Evolutionary conservation across 2,888 invertebrate genomes (phyloP).

Genomic region (Ectemnius cavifrons): DNA sequence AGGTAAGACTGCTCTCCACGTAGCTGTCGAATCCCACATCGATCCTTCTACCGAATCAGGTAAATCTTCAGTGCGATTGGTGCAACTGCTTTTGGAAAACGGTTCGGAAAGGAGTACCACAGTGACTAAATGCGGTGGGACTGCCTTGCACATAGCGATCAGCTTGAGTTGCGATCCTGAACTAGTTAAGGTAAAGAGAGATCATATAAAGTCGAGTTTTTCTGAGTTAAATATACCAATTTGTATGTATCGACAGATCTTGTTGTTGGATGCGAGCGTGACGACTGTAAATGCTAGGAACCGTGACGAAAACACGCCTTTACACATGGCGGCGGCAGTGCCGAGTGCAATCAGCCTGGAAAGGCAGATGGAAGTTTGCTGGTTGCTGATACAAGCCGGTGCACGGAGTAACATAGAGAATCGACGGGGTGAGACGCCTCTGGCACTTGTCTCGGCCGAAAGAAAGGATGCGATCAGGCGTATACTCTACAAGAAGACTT

Average conservation of each 20-base stretch:
- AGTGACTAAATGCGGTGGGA: constrained; percentile 64
- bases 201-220: too few relatives aligned
- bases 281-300: constrained; percentile 63
- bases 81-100: constrained; percentile 63
- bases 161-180: constrained; percentile 62
- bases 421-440: constrained; percentile 61
- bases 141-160: constrained; percentile 68
- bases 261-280: constrained; percentile 51
- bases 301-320: constrained; percentile 64
- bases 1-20: constrained; percentile 71
- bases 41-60: constrained; percentile 27
- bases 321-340: constrained; percentile 63
- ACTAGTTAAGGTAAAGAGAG: constrained; percentile 65
- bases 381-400: constrained; percentile 62
- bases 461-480: constrained; percentile 59
- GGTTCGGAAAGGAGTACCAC: constrained; percentile 63
- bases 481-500: constrained; percentile 59
- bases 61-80: constrained; percentile 47
- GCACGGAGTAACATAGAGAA: constrained; percentile 61
- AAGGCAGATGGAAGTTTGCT: constrained; percentile 64
- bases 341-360: constrained; percentile 53
- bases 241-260: constrained; percentile 47
- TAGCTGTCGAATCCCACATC: constrained; percentile 68
- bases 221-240: too few relatives aligned
- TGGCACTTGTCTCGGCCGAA: constrained; percentile 59